A percentile compares a stretch with the other conserved stretches of the same genome.
phyloP scores from a whole-genome alignment of 2,113 vertebrate species.

The Hemicordylus capensis region DNA sequence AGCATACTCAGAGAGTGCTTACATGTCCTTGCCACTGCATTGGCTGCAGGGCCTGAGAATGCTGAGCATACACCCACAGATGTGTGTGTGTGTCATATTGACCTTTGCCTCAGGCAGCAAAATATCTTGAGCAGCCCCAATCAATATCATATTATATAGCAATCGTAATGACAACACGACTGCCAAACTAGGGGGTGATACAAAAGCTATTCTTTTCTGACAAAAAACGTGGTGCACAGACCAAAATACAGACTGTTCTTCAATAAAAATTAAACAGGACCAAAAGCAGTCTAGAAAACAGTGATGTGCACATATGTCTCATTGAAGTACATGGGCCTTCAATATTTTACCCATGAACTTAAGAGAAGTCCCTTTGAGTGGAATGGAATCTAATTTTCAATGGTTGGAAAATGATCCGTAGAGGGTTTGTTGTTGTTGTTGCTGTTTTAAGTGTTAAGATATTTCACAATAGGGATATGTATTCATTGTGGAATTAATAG shows the following conservation, averaged over 20 bases:
- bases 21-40: too few relatives aligned
- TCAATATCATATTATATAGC: not conserved
- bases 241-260: not conserved
- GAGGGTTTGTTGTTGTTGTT: not conserved
- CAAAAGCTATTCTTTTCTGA: conserved; percentile 26
- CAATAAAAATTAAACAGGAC: not conserved
- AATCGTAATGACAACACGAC: not conserved
- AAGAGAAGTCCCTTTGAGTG: not conserved
- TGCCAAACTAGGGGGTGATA: conserved; percentile 10
- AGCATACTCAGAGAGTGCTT: not conserved
- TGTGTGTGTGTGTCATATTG: too few relatives aligned
- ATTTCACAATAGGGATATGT: too few relatives aligned
- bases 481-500: too few relatives aligned
- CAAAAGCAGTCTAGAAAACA: not conserved
- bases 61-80: too few relatives aligned
- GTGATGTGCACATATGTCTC: not conserved
- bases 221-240: not conserved
- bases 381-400: not conserved
- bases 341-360: too few relatives aligned
- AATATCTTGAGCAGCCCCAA: too few relatives aligned
- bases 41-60: too few relatives aligned
- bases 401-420: not conserved
- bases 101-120: too few relatives aligned
- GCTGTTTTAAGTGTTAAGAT: not conserved
- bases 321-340: not conserved